Evolutionary conservation across 2,888 invertebrate genomes (phyloP).

Genomic region (Schrankia costaestrigalis): DNA sequence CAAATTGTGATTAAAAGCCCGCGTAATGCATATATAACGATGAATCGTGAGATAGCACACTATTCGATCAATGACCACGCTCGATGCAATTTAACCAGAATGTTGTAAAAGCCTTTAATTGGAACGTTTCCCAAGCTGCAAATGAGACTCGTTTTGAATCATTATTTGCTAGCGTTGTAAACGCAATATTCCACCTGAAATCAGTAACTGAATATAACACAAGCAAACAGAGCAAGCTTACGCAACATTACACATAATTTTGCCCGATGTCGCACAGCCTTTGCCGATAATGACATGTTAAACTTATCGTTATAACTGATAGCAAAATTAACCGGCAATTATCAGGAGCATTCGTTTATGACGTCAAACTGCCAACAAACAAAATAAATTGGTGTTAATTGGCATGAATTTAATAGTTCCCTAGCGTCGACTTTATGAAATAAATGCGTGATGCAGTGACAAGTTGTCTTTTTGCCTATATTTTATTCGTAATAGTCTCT

Average conservation of each 20-base stretch:
- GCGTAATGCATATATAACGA: no score
- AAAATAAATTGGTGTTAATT: slow-evolving; percentile 10
- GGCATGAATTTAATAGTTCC: slow-evolving; percentile 22
- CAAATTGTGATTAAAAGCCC: no score
- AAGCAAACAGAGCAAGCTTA: slow-evolving; percentile 27
- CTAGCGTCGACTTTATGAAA: slow-evolving; percentile 20
- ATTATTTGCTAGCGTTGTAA: no score
- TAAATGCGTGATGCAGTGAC: slow-evolving; percentile 16
- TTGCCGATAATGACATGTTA: slow-evolving; percentile 42
- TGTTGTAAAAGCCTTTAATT: no score
- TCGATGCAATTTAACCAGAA: no score
- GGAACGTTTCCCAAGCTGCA: no score
- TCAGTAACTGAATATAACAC: slow-evolving; percentile 35
- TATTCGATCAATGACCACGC: no score
- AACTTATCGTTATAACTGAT: slow-evolving; percentile 41
- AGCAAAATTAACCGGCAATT: slow-evolving; percentile 40
- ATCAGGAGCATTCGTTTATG: slow-evolving; percentile 25
- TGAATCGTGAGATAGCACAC: no score
- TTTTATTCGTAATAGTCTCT: slow-evolving; percentile 15
- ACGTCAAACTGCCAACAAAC: slow-evolving; percentile 14
- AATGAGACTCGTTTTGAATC: no score
- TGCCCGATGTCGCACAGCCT: slow-evolving; percentile 9
- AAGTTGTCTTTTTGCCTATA: slow-evolving; percentile 9
- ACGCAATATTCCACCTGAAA: no score
- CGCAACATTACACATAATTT: slow-evolving; percentile 28